phyloP scores from a whole-genome alignment of 2,888 invertebrate species.

The Apotomis turbidana region DNA sequence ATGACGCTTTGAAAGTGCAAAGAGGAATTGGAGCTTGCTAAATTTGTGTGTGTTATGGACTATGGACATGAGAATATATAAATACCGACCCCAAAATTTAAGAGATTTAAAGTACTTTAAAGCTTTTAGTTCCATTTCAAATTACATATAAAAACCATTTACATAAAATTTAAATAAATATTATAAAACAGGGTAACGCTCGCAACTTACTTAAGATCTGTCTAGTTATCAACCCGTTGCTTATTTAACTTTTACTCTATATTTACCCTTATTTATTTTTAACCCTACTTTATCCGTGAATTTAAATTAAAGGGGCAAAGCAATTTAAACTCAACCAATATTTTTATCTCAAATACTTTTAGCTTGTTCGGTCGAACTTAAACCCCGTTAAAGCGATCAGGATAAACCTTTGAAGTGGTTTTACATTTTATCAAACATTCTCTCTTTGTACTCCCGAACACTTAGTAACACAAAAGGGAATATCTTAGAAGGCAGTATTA shows the following conservation, averaged over 20 bases:
- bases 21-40: background rate
- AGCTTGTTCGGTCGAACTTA: slow-evolving; percentile 12
- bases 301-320: background rate
- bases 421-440: slow-evolving; percentile 22
- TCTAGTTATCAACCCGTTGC: background rate
- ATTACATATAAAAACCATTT: no score
- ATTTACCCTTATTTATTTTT: no score
- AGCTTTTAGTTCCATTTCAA: no score
- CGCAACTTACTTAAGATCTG: no score
- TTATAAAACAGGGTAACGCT: no score
- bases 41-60: no score
- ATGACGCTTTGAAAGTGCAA: slow-evolving; percentile 13
- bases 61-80: no score
- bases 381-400: slow-evolving; percentile 14
- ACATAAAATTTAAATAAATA: no score
- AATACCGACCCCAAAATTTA: no score
- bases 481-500: background rate
- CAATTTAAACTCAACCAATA: slow-evolving; percentile 18
- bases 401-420: slow-evolving; percentile 32
- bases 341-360: slow-evolving; percentile 25
- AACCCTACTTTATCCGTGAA: background rate
- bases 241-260: background rate
- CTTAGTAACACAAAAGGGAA: background rate
- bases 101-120: no score
- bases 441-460: slow-evolving; percentile 11